A percentile compares a stretch with the other conserved stretches of the same genome.
phyloP scores from a whole-genome alignment of 2,888 invertebrate genomes.

The Taphrorychus bicolor region DNA sequence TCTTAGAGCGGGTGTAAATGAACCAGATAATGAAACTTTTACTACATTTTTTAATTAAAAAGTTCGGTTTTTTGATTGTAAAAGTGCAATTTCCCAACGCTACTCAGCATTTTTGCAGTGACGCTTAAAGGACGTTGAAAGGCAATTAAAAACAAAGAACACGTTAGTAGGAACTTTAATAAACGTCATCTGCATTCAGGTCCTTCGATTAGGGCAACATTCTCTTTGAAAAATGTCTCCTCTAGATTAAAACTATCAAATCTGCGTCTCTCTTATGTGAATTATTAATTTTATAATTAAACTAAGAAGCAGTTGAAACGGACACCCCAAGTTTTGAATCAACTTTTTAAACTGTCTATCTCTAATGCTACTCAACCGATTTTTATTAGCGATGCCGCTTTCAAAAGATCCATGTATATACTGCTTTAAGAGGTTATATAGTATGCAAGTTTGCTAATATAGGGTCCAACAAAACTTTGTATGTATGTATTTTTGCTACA shows the following conservation, averaged over 20 bases:
- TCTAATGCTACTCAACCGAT: too few relatives aligned
- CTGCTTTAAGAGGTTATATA: too few relatives aligned
- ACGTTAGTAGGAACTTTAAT: constrained; percentile 7
- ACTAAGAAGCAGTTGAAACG: too few relatives aligned
- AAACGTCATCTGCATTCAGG: constrained; percentile 9
- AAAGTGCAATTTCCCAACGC: constrained; percentile 2
- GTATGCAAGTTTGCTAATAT: too few relatives aligned
- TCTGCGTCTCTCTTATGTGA: neutral
- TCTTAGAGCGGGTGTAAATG: too few relatives aligned
- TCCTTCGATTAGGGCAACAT: neutral
- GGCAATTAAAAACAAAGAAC: constrained; percentile 8
- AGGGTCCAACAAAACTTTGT: too few relatives aligned
- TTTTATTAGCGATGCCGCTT: too few relatives aligned
- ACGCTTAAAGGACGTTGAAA: constrained; percentile 1
- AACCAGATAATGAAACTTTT: too few relatives aligned
- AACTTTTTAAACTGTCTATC: too few relatives aligned
- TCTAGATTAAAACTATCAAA: neutral
- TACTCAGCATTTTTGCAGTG: neutral
- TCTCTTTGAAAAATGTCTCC: neutral
- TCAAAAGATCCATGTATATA: too few relatives aligned
- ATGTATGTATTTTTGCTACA: too few relatives aligned
- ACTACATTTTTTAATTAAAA: neutral
- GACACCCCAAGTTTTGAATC: too few relatives aligned
- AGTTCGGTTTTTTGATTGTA: neutral
- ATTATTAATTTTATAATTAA: neutral